Base-by-base conservation (phyloP, 1,140 invertebrate genomes). In the Cotesia typhae region DNA sequence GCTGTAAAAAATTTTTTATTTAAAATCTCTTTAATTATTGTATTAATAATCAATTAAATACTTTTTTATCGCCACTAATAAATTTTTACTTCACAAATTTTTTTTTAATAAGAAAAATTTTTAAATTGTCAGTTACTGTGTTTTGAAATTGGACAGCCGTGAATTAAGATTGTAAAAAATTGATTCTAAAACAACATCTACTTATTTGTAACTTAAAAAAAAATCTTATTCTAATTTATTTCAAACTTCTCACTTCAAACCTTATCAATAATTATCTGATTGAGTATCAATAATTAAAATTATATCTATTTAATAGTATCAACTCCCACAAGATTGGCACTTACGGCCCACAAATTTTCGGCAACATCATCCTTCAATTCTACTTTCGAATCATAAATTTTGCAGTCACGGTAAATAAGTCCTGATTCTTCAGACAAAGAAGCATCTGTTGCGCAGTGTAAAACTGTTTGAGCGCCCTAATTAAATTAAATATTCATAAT, bases 381-480 rank as follows among this genome's bases (percentile, higher is more conserved):
- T 57, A 91, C 88, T 77, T 91, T 91, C 7, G 90, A 89, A n/a
- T 83, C 79, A 76, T 91, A 93, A 17, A 88, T 86, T 51, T 88
- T 87, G 79, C 94, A 95, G 83, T 96, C 90, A n/a, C 91, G 88
- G 82, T 94, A 94, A 69, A 92, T 88, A 51, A 87, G 86, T 20
- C 93, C 93, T 36, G 88, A 90, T 78, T 91, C 88, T 6, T 90
- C 88, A 35, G 89, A 87, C 28, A 94, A 82, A 52, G 85, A 83
- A 69, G 91, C 89, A 65, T 92, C 90, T 0, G 91, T 90, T 4
- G 94, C 92, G 81, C 93, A 95, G 81, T 92, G 91, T 2, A 95
- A 81, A 37, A 93, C 88, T 9, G 92, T 94, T 86, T 95, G 92
- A 5, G 91, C 89, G 57, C 93, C 94, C 92, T 94, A 79, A 65